A percentile compares a stretch with the other conserved stretches of the same genome.
These are phyloP conservation scores for Eonycteris spelaea DNA, from an alignment of 2,113 vertebrate species.

Conservation along the genomic window DNA sequence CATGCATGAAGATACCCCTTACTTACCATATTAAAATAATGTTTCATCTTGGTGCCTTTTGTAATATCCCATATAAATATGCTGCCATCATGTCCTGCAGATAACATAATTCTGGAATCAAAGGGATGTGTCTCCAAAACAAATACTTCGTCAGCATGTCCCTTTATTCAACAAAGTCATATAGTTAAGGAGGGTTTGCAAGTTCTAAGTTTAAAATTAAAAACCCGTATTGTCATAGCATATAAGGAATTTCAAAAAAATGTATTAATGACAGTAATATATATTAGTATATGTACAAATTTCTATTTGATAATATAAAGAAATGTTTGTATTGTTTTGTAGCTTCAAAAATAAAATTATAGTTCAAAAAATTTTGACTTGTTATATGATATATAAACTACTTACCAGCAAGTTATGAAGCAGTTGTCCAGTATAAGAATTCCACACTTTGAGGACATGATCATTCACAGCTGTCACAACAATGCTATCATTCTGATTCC, in stretches of 20 bases:
- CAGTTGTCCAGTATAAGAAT: conserved; percentile 93
- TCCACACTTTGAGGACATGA: conserved; percentile 98
- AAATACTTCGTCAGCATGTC: conserved; percentile 97
- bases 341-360: not conserved
- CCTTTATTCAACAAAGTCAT: conserved; percentile 83
- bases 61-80: conserved; percentile 97
- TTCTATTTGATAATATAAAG: not conserved
- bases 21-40: conserved; percentile 97
- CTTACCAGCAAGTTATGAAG: conserved; percentile 94
- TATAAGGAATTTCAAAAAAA: not conserved
- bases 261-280: not conserved
- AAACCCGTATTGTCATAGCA: not conserved
- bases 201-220: not conserved
- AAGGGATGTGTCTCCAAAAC: conserved; percentile 98
- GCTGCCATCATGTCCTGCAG: conserved; percentile 96
- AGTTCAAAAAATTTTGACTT: not conserved
- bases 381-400: not conserved
- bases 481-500: conserved; percentile 94
- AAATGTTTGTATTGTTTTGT: not conserved
- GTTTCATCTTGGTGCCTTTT: conserved; percentile 91
- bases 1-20: not conserved
- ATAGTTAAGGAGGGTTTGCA: conserved; percentile 50
- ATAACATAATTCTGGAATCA: conserved; percentile 96
- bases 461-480: conserved; percentile 98
- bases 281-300: not conserved